Evolutionary conservation across 2,797 vertebrate species (phyloP).

Genomic region (Periparus ater): DNA sequence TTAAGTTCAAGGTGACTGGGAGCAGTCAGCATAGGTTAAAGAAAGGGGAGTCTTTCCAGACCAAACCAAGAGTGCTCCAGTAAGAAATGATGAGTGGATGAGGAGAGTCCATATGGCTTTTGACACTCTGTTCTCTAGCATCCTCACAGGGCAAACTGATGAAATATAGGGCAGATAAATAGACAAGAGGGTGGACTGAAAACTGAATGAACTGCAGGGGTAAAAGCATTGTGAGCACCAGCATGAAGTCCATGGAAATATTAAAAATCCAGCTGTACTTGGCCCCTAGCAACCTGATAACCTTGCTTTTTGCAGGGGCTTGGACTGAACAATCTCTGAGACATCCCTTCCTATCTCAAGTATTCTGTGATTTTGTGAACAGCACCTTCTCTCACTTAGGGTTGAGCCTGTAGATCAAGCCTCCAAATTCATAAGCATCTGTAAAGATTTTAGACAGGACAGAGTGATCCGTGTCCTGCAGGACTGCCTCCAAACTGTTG

Average conservation of each 20-base stretch:
- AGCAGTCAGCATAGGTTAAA: neutral
- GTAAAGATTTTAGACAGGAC: neutral
- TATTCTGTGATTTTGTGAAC: neutral
- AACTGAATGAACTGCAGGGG: neutral
- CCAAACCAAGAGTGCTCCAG: neutral
- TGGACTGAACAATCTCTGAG: neutral
- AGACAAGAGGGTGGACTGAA: neutral
- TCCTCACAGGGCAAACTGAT: neutral
- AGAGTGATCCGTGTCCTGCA: accelerated
- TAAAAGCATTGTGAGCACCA: neutral
- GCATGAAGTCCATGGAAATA: neutral
- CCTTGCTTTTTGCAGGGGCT: neutral
- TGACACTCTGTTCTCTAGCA: neutral
- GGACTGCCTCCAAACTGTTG: neutral
- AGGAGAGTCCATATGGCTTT: neutral
- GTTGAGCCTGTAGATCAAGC: neutral
- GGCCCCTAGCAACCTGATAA: neutral
- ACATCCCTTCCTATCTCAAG: neutral
- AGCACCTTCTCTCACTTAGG: neutral
- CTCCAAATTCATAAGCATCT: neutral
- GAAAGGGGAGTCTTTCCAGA: neutral
- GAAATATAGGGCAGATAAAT: neutral
- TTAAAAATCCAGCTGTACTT: neutral
- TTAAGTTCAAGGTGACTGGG: neutral
- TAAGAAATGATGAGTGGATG: neutral